Base-by-base conservation (phyloP, 92 coral and sea anemone genomes). In the Paragorgia papillata region DNA sequence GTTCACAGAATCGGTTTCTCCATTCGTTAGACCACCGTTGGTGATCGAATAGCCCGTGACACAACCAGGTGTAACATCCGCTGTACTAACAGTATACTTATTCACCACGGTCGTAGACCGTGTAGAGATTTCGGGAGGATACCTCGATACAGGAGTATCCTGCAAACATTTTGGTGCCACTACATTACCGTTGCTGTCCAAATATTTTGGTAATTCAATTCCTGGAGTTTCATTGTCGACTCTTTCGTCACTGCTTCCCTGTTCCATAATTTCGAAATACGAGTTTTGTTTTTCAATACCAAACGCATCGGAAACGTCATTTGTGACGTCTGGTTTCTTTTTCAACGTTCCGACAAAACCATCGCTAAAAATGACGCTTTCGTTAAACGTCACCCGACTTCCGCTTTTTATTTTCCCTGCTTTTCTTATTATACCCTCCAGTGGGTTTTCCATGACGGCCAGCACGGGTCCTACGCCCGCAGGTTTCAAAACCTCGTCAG, bases 311-410 rank as follows among this genome's bases (percentile, higher is more conserved):
- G 8, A 12, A n/a, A n/a, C n/a, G n/a, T n/a, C n/a, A n/a, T n/a
- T n/a, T n/a, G n/a, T n/a, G n/a, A n/a, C n/a, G n/a, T 24, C 51
- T 46, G 29, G 58, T 33, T 53, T 55, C 35, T 31, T 37, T 55
- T 51, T 53, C 3, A 71, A 51, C 69, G 89, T 89, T 22, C 99
- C 99, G 39, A 91, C 89, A 50, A 95, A 86, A 15, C 99, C 97
- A 79, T 95, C 99, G 57, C 90, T 93, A 89, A 91, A 95, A 50
- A 87, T 92, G 12, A 95, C 92, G 76, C 90, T 95, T 78, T 95
- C 99, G 58, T 88, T 85, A 57, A 95, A 95, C 12, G 96, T 94
- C 29, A 95, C 99, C 5, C 88, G 88, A 51, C 92, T 85, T 19
- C 89, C 84, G 10, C 85, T 73, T 43, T 90, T 86, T 14, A 33